These are phyloP conservation scores for Leptinotarsa lineolata DNA, from an alignment of 1,140 invertebrate genomes.

Conservation along the genomic window DNA sequence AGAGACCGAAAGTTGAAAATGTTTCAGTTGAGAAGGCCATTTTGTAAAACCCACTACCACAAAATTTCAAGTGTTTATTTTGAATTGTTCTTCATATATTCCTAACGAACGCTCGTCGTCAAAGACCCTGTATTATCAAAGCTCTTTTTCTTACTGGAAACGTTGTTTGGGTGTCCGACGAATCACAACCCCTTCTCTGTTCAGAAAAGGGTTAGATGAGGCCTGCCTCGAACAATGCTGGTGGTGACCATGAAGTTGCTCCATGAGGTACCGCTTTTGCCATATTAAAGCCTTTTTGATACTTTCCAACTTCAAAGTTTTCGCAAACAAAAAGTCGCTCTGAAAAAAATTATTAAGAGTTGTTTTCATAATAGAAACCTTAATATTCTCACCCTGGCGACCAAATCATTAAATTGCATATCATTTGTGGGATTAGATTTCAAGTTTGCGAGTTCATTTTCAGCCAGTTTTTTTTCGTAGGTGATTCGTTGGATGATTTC, in stretches of 20 bases:
- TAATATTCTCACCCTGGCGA: conserved; percentile 36
- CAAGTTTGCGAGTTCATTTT: conserved; percentile 50
- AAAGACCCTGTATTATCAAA: too few species aligned
- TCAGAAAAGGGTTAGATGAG: not conserved
- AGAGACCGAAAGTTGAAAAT: too few species aligned
- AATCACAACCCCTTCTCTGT: not conserved
- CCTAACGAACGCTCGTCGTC: too few species aligned
- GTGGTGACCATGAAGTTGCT: conserved; percentile 53
- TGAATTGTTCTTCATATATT: too few species aligned
- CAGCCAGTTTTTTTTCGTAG: conserved; percentile 56
- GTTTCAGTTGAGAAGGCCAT: too few species aligned
- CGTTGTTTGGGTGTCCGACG: not conserved
- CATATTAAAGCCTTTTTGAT: conserved; percentile 80
- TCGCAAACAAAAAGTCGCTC: conserved; percentile 74
- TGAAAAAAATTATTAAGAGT: conserved; percentile 51
- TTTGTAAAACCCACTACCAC: too few species aligned
- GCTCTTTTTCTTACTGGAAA: conserved; percentile 14
- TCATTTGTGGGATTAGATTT: conserved; percentile 48
- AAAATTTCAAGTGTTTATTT: too few species aligned
- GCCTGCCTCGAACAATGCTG: conserved; percentile 59
- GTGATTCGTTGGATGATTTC: conserved; percentile 58
- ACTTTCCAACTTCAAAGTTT: conserved; percentile 76
- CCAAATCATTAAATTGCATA: conserved; percentile 34
- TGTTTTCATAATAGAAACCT: too few species aligned
- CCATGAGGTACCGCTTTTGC: conserved; percentile 82